Percentiles rank a stretch among this genome's conserved stretches.
Evolutionary conservation across 1,140 invertebrate genomes (phyloP).

Genomic region (Parapsyche elsis): DNA sequence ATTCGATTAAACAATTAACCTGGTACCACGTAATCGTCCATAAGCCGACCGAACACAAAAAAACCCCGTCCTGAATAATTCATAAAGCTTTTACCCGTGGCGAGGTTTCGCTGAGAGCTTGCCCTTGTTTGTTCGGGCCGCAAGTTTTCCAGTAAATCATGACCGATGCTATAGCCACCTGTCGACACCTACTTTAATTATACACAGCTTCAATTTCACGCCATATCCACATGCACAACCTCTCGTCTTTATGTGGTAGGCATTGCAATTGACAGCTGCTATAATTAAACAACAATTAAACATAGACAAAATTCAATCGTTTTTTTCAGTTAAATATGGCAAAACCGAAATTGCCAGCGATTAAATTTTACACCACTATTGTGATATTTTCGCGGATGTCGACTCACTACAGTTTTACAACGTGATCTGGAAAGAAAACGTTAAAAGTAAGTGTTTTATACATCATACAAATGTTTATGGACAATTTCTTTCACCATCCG

Average conservation of each 20-base stretch:
- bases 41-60: constrained; percentile 15
- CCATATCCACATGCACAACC: no score
- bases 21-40: constrained; percentile 1
- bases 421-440: no score
- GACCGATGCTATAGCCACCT: background rate
- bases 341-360: no score
- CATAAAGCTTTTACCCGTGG: background rate
- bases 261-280: no score
- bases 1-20: constrained; percentile 41
- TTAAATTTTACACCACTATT: no score
- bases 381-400: no score
- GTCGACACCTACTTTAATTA: background rate
- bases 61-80: constrained; percentile 24
- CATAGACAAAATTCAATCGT: no score
- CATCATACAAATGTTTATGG: background rate
- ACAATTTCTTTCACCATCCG: background rate
- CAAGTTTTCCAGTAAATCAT: constrained; percentile 31
- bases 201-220: no score
- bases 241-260: no score
- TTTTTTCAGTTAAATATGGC: no score
- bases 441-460: background rate
- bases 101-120: constrained; percentile 1
- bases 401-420: no score
- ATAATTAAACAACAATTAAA: no score
- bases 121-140: constrained; percentile 2